Evolutionary conservation across 2,888 invertebrate genomes (phyloP).

Genomic region (Fragum fragum): DNA sequence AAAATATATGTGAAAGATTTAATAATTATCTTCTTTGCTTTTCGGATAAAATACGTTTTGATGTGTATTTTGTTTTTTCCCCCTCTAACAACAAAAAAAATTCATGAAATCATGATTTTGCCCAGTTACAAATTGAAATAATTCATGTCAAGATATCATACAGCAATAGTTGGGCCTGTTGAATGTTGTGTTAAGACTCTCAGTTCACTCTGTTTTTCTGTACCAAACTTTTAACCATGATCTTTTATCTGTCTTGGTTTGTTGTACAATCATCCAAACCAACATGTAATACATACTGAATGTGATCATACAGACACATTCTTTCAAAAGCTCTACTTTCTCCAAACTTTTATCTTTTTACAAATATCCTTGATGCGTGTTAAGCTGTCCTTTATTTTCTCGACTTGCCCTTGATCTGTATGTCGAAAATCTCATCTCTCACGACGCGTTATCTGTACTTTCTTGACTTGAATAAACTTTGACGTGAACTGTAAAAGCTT

Average conservation of each 20-base stretch:
- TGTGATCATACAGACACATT: too few species aligned
- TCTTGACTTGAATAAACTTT: constrained; percentile 14
- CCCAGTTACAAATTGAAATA: too few species aligned
- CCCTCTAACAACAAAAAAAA: too few species aligned
- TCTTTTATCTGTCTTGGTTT: constrained; percentile 14
- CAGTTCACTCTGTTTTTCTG: too few species aligned
- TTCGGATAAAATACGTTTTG: too few species aligned
- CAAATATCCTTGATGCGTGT: background rate
- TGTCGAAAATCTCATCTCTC: background rate
- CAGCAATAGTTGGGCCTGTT: too few species aligned
- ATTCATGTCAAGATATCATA: too few species aligned
- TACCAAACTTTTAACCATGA: background rate
- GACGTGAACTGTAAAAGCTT: constrained; percentile 12
- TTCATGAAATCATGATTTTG: too few species aligned
- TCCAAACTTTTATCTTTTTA: constrained; percentile 7
- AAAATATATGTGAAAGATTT: too few species aligned
- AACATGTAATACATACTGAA: background rate
- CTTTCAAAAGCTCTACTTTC: background rate
- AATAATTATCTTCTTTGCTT: too few species aligned
- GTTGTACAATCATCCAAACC: background rate
- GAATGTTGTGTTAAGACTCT: too few species aligned
- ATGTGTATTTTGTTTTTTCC: too few species aligned
- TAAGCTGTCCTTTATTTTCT: background rate
- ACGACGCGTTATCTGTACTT: constrained; percentile 10
- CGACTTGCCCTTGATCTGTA: constrained; percentile 4